Conservation (phyloP, 1,140 invertebrate genomes). For the Drosophila nannoptera region DNA sequence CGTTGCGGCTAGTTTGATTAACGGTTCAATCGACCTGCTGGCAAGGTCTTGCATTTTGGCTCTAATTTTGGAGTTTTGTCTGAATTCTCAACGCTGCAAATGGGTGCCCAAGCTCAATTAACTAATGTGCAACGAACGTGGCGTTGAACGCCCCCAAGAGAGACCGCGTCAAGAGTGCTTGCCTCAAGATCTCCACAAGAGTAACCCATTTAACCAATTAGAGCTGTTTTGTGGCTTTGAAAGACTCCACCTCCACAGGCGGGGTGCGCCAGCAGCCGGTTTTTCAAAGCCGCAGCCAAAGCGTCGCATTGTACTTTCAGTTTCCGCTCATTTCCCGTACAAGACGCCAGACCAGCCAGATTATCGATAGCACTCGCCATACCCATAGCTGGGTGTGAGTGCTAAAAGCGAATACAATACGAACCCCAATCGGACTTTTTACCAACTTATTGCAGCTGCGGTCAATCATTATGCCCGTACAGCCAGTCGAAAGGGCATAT, state of each 20-base stretch:
- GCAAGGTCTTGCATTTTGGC: conserved; percentile 52
- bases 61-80: conserved; percentile 11
- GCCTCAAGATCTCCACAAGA: conserved; percentile 48
- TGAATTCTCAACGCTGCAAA: conserved; percentile 36
- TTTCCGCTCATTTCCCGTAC: conserved; percentile 49
- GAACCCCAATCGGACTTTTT: not conserved
- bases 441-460: conserved; percentile 19
- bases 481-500: no score
- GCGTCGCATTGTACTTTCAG: conserved; percentile 57
- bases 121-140: conserved; percentile 55
- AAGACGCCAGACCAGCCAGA: conserved; percentile 11
- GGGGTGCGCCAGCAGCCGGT: conserved; percentile 60
- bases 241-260: conserved; percentile 67
- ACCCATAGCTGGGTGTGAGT: not conserved
- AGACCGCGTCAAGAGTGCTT: conserved; percentile 34
- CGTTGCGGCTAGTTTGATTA: conserved; percentile 56
- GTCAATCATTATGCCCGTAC: conserved; percentile 22
- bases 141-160: conserved; percentile 52
- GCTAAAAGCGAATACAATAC: conserved; percentile 1
- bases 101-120: conserved; percentile 37
- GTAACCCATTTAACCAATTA: conserved; percentile 69
- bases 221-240: conserved; percentile 50
- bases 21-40: conserved; percentile 24
- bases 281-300: conserved; percentile 29
- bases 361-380: conserved; percentile 52